A percentile compares a stretch with the other conserved stretches of the same genome.
phyloP scores from a whole-genome alignment of 2,113 vertebrate species.

The Myodes glareolus region DNA sequence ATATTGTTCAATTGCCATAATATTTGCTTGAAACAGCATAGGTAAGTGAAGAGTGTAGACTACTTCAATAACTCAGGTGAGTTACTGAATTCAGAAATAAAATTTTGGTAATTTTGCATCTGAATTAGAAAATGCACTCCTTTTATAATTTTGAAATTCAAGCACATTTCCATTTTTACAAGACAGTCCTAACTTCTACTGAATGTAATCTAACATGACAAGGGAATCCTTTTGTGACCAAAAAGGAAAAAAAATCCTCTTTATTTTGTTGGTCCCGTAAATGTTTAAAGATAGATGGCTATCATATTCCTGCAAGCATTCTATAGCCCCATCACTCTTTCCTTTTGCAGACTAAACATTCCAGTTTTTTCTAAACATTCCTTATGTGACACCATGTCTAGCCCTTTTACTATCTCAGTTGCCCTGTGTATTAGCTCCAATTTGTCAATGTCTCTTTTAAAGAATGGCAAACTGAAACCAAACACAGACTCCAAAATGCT shows the following conservation, averaged over 20 bases:
- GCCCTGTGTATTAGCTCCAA: constrained; percentile 75
- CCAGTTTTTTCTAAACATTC: constrained; percentile 82
- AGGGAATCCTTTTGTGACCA: constrained; percentile 20
- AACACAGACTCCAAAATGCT: not conserved
- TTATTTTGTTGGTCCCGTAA: constrained; percentile 77
- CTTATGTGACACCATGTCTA: constrained; percentile 76
- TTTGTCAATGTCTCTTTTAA: constrained; percentile 77
- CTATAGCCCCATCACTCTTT: constrained; percentile 72
- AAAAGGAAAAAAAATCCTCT: constrained; percentile 22
- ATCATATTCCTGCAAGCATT: constrained; percentile 74
- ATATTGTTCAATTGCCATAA: not conserved
- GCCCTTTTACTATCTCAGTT: constrained; percentile 79
- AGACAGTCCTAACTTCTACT: constrained; percentile 11
- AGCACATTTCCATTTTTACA: constrained; percentile 10
- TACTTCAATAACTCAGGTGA: not conserved
- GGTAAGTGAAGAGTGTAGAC: not conserved
- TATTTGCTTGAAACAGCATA: not conserved
- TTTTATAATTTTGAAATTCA: constrained; percentile 36
- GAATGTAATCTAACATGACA: constrained; percentile 45
- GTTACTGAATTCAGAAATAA: not conserved
- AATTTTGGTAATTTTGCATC: not conserved
- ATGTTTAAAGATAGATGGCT: constrained; percentile 82
- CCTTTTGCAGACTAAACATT: constrained; percentile 80
- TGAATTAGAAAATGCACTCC: not conserved
- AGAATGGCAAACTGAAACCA: constrained; percentile 58